A percentile compares a stretch with the other conserved stretches of the same genome.
These are phyloP conservation scores for Megaceryle maxima DNA, from an alignment of 2,113 vertebrate genomes.

Conservation along the genomic window DNA sequence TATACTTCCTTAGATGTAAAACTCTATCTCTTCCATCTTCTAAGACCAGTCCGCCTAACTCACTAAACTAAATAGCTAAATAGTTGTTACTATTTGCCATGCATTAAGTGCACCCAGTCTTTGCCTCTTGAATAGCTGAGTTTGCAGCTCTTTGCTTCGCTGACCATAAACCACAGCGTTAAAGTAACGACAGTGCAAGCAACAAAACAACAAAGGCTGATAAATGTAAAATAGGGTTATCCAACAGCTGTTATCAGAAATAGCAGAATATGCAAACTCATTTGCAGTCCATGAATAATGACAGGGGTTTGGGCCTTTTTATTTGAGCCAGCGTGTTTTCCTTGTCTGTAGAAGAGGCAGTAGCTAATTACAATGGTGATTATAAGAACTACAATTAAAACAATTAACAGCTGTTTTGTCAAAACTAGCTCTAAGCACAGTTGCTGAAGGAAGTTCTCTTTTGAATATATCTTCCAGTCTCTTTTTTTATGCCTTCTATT, in stretches of 20 bases:
- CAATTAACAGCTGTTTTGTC: conserved; percentile 26
- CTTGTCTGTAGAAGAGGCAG: conserved; percentile 64
- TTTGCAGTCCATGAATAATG: conserved; percentile 66
- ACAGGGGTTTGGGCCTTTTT: conserved; percentile 60
- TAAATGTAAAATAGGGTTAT: conserved; percentile 37
- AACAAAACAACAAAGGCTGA: conserved; percentile 63
- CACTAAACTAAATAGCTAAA: background rate
- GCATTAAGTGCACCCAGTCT: background rate
- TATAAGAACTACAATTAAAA: conserved; percentile 47
- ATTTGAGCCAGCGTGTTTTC: conserved; percentile 56
- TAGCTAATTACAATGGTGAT: conserved; percentile 54
- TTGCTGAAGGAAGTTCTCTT: conserved; percentile 18
- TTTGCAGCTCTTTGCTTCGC: conserved; percentile 60
- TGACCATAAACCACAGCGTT: conserved; percentile 75
- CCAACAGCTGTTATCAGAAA: conserved; percentile 48
- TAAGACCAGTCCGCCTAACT: background rate
- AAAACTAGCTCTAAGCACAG: conserved; percentile 20
- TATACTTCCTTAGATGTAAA: background rate
- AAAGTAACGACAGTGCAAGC: conserved; percentile 57
- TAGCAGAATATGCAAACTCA: conserved; percentile 70
- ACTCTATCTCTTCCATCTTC: no score
- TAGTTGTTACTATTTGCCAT: background rate
- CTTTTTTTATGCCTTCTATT: background rate
- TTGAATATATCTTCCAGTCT: background rate
- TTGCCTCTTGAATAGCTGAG: conserved; percentile 1